A percentile compares a stretch with the other conserved stretches of the same genome.
Conservation (phyloP, 2,113 vertebrate genomes). For the Sula dactylatra region DNA sequence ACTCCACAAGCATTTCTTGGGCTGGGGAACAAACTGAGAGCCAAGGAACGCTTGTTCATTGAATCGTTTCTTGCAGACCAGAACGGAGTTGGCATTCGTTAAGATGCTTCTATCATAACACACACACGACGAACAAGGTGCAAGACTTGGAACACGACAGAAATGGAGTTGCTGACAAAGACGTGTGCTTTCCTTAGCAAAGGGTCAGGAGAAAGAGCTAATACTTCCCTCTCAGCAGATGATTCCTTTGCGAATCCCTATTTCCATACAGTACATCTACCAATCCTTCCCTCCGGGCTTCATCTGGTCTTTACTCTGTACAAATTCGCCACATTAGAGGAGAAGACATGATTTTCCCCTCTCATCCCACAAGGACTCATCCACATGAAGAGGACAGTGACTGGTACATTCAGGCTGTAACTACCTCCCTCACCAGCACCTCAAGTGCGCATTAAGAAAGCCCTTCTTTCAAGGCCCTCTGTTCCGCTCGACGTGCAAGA, state of each 20-base stretch:
- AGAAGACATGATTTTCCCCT: neutral
- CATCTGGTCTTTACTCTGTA: neutral
- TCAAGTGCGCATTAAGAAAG: fast-evolving
- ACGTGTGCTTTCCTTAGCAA: fast-evolving
- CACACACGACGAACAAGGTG: neutral
- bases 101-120: neutral
- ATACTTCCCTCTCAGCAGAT: neutral
- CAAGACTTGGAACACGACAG: neutral
- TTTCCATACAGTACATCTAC: neutral
- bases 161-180: neutral
- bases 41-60: neutral
- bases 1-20: neutral
- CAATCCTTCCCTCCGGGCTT: neutral
- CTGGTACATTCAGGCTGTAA: neutral
- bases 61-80: neutral
- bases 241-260: neutral
- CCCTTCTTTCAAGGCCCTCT: neutral
- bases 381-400: neutral
- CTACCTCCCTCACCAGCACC: neutral
- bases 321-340: neutral
- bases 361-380: neutral
- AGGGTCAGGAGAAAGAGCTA: neutral
- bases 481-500: neutral
- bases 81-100: neutral
- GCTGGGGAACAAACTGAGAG: neutral